Percentiles rank a stretch among this genome's conserved stretches.
Conservation (phyloP, 2,888 invertebrate species). For the Drosophila engyochracea region DNA sequence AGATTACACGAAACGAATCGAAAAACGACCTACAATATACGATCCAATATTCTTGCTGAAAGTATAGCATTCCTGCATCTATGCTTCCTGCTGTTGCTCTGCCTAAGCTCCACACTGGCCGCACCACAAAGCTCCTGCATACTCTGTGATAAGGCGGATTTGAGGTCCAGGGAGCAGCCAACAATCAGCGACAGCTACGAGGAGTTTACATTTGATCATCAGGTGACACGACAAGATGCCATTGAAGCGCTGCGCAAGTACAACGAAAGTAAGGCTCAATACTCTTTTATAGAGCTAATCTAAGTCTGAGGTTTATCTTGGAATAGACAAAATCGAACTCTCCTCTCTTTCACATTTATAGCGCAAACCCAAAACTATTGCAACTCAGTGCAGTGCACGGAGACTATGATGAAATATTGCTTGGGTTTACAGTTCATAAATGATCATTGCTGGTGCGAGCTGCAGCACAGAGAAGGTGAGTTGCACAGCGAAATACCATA, state of each 20-base stretch:
- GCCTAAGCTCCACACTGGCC: constrained; percentile 40
- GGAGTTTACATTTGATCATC: constrained; percentile 84
- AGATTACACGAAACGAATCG: constrained; percentile 12
- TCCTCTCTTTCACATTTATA: constrained; percentile 41
- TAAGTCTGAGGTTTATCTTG: neutral
- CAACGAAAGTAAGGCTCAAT: constrained; percentile 78
- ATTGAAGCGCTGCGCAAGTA: constrained; percentile 76
- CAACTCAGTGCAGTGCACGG: constrained; percentile 75
- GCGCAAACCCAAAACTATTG: constrained; percentile 73
- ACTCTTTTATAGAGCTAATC: neutral
- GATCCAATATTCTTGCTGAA: constrained; percentile 7
- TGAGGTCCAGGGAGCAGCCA: constrained; percentile 57
- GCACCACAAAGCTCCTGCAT: constrained; percentile 80
- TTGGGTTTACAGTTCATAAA: constrained; percentile 83
- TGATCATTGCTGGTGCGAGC: constrained; percentile 85
- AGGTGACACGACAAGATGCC: constrained; percentile 83
- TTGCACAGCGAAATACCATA: constrained; percentile 10
- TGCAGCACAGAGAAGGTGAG: constrained; percentile 84
- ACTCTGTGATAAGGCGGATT: constrained; percentile 80
- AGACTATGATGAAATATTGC: constrained; percentile 82
- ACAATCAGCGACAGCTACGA: constrained; percentile 70
- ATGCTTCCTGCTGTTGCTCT: constrained; percentile 33
- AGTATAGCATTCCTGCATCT: constrained; percentile 36
- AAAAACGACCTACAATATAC: neutral
- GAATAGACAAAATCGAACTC: neutral